Evolutionary conservation across 2,888 invertebrate species (phyloP), one percentile per base, ranked within the genome.

Genomic region (Cepaea hortensis): DNA sequence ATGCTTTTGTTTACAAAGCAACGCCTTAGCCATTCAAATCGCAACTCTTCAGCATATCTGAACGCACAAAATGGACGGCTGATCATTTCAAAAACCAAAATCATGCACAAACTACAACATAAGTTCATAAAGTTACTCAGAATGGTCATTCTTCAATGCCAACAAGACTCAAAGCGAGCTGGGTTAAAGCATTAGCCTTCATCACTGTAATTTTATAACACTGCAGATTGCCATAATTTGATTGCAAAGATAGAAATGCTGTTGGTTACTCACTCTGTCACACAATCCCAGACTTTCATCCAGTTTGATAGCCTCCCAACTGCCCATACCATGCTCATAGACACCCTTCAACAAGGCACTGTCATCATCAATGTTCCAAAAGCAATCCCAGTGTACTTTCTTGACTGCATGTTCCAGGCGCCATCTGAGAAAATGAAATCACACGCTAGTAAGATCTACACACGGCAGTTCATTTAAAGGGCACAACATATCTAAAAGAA

Each of bases 291-390:
- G 96, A 11, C 96, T 96, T 0, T 97, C 97, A 95, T 99, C 99
- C 96, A 98, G 97, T 95, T 99, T 98, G 92, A 99, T 99, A 85
- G 97, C 97, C 94, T 99, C 99, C 99, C 99, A 99, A 20, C 98
- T 98, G 23, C 99, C 98, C 96, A 98, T 97, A 15, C 99, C 99
- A 94, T 99, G 98, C 93, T 98, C 97, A 95, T 98, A 98, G 92
- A 99, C 97, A 72, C 99, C 99, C 93, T 95, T 94, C 65, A 99
- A 95, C 81, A 99, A 95, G 94, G 93, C 94, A n/a, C 98, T 97
- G 94, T 99, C 99, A 94, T 99, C 99, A 84, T 96, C 96, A 13
- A 96, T 95, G 70, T 96, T 96, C 99, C 99, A 99, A 50, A 97
- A 97, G 65, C 97, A 96, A 94, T 99, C 98, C 94, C 98, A 99